Conservation (phyloP, 2,797 vertebrate species). For the Balearica regulorum region DNA sequence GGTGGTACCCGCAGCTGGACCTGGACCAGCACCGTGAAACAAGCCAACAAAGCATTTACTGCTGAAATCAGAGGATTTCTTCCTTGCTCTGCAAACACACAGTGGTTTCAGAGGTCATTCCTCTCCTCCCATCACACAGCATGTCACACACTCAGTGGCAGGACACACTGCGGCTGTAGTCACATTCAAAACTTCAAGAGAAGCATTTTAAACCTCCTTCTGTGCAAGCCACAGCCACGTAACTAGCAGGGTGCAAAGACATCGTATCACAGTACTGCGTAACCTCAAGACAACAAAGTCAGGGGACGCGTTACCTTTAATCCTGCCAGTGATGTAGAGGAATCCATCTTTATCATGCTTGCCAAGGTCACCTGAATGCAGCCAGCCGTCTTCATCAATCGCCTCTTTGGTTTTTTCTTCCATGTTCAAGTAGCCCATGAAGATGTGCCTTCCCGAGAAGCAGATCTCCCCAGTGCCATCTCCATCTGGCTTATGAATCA, state of each 20-base stretch:
- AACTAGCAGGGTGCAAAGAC: background rate
- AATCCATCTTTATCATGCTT: constrained; percentile 81
- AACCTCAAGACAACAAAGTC: background rate
- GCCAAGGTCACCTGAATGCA: constrained; percentile 93
- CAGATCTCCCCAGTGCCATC: constrained; percentile 88
- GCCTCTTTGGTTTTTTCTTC: constrained; percentile 83
- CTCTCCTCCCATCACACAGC: background rate
- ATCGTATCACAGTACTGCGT: rapidly evolving
- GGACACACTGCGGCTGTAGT: background rate
- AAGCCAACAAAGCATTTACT: background rate
- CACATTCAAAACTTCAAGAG: background rate
- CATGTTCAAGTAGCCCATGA: constrained; percentile 95
- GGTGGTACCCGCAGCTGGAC: background rate
- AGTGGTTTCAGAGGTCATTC: background rate
- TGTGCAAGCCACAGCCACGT: background rate
- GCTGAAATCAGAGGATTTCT: background rate
- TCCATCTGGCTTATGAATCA: constrained; percentile 76
- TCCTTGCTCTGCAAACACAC: background rate
- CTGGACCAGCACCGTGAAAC: background rate
- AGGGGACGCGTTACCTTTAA: constrained; percentile 82
- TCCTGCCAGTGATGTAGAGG: constrained; percentile 90
- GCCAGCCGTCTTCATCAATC: constrained; percentile 87
- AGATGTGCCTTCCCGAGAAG: constrained; percentile 92
- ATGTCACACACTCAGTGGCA: background rate
- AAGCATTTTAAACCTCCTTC: background rate